Evolutionary conservation across 2,797 vertebrate species (phyloP).

Genomic region (Acropternis orthonyx): DNA sequence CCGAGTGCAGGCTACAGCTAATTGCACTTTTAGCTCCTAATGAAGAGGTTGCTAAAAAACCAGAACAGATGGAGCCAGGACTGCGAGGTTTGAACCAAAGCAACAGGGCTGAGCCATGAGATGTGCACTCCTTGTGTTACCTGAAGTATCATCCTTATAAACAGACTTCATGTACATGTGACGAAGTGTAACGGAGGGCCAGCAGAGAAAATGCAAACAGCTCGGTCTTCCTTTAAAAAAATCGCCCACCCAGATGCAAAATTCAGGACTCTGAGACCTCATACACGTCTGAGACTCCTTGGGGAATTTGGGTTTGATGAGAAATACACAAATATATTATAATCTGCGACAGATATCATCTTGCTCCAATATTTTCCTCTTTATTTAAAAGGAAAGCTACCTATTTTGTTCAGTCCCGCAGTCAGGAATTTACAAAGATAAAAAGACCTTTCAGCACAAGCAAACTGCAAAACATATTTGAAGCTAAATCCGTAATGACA

Average conservation of each 20-base stretch:
- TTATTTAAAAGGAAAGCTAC: conserved; percentile 46
- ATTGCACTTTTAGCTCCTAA: neutral
- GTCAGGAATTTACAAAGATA: conserved; percentile 30
- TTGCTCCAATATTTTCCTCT: neutral
- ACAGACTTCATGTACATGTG: neutral
- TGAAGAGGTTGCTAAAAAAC: neutral
- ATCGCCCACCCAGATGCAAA: neutral
- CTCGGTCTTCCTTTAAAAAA: neutral
- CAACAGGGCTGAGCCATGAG: neutral
- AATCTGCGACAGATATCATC: conserved; percentile 37
- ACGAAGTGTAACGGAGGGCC: neutral
- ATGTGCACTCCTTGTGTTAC: neutral
- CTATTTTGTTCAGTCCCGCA: neutral
- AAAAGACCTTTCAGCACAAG: conserved; percentile 28
- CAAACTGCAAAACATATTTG: conserved; percentile 26
- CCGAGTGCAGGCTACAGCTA: neutral
- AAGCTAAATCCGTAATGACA: conserved; percentile 41
- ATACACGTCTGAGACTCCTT: neutral
- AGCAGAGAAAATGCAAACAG: neutral
- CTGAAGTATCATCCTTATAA: neutral
- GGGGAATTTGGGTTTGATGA: neutral
- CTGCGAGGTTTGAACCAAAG: neutral
- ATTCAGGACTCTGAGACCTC: neutral
- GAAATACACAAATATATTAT: conserved; percentile 45
- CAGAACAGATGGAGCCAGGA: neutral